Conservation (phyloP, 92 coral and sea anemone species). For the Chrysogorgia sp. region DNA sequence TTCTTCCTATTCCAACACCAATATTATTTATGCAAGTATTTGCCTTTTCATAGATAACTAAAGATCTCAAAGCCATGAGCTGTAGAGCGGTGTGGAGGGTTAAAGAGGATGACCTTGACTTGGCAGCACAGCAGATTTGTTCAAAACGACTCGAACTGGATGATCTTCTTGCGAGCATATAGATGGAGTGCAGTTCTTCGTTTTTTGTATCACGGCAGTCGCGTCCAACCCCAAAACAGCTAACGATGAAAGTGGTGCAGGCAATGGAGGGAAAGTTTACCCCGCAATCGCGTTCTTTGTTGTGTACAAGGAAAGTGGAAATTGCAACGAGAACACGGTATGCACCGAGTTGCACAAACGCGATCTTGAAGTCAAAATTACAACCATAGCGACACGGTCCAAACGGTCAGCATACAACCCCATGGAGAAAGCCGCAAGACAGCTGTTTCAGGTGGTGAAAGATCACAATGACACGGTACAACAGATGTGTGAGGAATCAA, state of each 20-base stretch:
- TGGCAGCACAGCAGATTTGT: not conserved
- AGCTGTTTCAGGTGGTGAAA: conserved; percentile 1
- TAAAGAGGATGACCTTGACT: not conserved
- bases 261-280: not conserved
- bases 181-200: not conserved
- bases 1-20: no score
- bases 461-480: not conserved
- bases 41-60: not conserved
- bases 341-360: not conserved
- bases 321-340: not conserved
- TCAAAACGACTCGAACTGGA: not conserved
- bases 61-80: not conserved
- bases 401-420: no score
- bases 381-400: not conserved
- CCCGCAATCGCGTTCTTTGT: conserved; percentile 1
- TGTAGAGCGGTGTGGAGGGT: not conserved
- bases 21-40: not conserved
- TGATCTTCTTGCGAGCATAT: not conserved
- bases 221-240: not conserved
- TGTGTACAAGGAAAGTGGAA: not conserved
- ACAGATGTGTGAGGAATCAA: not conserved
- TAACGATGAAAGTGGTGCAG: not conserved
- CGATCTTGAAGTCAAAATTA: conserved; percentile 1
- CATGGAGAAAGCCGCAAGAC: not conserved
- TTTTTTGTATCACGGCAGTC: not conserved